Base-by-base conservation (phyloP, 2,888 invertebrate species). In the Galerucella nymphaeae region DNA sequence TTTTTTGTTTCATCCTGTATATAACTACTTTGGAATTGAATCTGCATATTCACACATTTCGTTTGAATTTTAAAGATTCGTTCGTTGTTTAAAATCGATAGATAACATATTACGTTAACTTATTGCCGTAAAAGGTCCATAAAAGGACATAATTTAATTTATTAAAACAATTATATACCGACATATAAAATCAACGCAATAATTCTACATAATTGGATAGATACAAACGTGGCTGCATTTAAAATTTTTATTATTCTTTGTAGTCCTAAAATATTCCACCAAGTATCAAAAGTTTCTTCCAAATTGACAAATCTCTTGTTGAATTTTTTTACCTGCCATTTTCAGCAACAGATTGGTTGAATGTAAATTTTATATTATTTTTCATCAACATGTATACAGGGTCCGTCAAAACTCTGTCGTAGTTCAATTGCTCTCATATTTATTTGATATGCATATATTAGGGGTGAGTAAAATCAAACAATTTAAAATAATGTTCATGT, bases 121-220 rank as follows among this genome's bases (percentile, higher is more conserved):
- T 64, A 64, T 23, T 65, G 50, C 38, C 41, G 23, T 41, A 4
- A 53, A 55, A 65, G n/a, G 42, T 30, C 57, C 65, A 61, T 66
- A 58, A 65, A 30, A 59, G 57, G 48, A 9, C 11, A 23, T 62
- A 71, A 66, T 61, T 71, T 63, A 68, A 62, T 62, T 70, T 48
- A 63, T 66, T 53, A 58, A 55, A 68, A 69, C 71, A 63, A 71
- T 73, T 75, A 65, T 53, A 69, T 41, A 61, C 48, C 38, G 66
- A 48, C 70, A 58, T 55, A 55, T 66, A 73, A 61, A 67, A 59
- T 72, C 72, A 42, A 66, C 67, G 66, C 65, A 70, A 66, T 68
- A 67, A 71, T 70, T 70, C 62, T 65, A 72, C 61, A 64, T 72
- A 66, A 75, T 72, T 70, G 71, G 61, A 62, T 62, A 69, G 70